These are phyloP conservation scores for Cataglyphis altisquamis DNA, from an alignment of 2,888 invertebrate species.

Conservation along the genomic window DNA sequence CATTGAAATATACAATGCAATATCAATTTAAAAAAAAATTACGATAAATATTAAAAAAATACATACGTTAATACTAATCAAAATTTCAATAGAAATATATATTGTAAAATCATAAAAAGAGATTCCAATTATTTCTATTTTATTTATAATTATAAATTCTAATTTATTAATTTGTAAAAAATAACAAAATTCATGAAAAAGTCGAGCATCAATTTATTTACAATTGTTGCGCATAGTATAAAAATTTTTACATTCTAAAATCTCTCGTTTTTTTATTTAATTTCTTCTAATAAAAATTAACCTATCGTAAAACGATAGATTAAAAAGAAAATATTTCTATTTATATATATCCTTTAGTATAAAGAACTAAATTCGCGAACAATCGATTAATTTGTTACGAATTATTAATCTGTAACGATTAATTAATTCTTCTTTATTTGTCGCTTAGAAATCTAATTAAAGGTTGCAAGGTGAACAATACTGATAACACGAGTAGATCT, in stretches of 20 bases:
- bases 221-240: background rate
- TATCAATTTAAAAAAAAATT: background rate
- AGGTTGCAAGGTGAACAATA: conserved; percentile 18
- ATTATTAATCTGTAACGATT: no score
- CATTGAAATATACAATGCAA: background rate
- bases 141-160: conserved; percentile 5
- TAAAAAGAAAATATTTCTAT: conserved; percentile 24
- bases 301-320: background rate
- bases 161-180: background rate
- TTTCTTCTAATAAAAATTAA: conserved; percentile 7
- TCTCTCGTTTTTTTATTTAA: background rate
- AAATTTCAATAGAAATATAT: conserved; percentile 3
- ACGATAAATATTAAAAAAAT: background rate
- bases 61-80: background rate
- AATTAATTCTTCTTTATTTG: background rate
- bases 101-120: background rate
- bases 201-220: conserved; percentile 8
- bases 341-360: background rate
- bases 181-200: conserved; percentile 2
- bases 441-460: conserved; percentile 16
- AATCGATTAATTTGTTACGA: conserved; percentile 8
- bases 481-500: conserved; percentile 28
- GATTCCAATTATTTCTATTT: background rate
- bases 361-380: conserved; percentile 18
- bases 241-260: background rate